A percentile compares a stretch with the other conserved stretches of the same genome.
Conservation (phyloP, 2,797 vertebrate species). For the Epinephelus awoara region DNA sequence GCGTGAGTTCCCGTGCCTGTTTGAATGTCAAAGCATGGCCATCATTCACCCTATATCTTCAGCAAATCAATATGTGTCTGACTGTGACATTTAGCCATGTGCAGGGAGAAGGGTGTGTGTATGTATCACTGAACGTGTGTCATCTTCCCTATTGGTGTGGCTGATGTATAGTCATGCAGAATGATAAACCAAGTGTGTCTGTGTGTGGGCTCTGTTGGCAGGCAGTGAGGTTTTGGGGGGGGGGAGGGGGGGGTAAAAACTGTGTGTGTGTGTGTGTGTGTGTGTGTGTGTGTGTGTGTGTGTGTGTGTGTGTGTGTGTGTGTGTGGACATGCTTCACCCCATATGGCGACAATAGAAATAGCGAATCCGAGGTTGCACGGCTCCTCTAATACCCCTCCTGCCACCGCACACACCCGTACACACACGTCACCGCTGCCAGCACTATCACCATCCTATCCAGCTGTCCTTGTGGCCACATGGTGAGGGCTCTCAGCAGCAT, state of each 20-base stretch:
- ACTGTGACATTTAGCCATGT: constrained; percentile 80
- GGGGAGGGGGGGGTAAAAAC: constrained; percentile 2
- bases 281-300: constrained; percentile 34
- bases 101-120: constrained; percentile 30
- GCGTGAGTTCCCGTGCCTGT: constrained; percentile 46
- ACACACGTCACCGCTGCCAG: constrained; percentile 25
- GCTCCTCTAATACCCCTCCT: constrained; percentile 57
- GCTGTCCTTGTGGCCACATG: constrained; percentile 73
- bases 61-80: constrained; percentile 76
- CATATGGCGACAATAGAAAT: constrained; percentile 75
- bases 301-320: constrained; percentile 29
- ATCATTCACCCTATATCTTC: constrained; percentile 80
- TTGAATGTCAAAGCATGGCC: constrained; percentile 77
- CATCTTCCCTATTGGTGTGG: constrained; percentile 41
- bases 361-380: constrained; percentile 66
- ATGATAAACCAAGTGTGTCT: constrained; percentile 55
- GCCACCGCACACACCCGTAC: constrained; percentile 18
- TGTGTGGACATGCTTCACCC: constrained; percentile 54
- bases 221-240: background rate
- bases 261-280: no score
- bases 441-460: constrained; percentile 62
- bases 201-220: constrained; percentile 39
- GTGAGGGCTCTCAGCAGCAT: constrained; percentile 66
- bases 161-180: constrained; percentile 40
- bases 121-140: constrained; percentile 48